A percentile compares a stretch with the other conserved stretches of the same genome.
Conservation (phyloP, 2,888 invertebrate genomes). For the Helicoverpa assulta region DNA sequence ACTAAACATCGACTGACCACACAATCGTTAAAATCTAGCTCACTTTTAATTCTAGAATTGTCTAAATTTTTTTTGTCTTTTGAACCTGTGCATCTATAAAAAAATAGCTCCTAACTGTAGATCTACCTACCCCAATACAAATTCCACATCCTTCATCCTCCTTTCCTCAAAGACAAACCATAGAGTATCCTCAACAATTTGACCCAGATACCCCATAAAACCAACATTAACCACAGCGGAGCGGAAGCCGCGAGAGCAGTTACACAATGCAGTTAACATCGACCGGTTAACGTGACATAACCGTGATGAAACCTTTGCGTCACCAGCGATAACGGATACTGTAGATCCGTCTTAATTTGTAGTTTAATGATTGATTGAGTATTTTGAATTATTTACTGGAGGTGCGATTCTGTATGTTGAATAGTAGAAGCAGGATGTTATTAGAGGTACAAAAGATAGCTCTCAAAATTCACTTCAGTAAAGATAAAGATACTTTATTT, state of each 20-base stretch:
- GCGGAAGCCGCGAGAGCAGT: slow-evolving; percentile 55
- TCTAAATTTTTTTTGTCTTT: too few relatives aligned
- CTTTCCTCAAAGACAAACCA: neutral
- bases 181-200: neutral
- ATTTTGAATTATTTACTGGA: neutral
- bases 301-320: slow-evolving; percentile 63
- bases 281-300: slow-evolving; percentile 62
- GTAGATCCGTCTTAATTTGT: slow-evolving; percentile 27
- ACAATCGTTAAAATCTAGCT: too few relatives aligned
- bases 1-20: too few relatives aligned
- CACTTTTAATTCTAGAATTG: too few relatives aligned
- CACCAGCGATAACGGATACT: slow-evolving; percentile 32
- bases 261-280: slow-evolving; percentile 52
- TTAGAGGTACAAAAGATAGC: too few relatives aligned
- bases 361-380: neutral
- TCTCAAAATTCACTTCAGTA: slow-evolving; percentile 14
- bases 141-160: too few relatives aligned
- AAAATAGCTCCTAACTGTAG: too few relatives aligned
- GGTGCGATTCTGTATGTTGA: too few relatives aligned
- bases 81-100: too few relatives aligned
- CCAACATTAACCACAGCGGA: slow-evolving; percentile 15
- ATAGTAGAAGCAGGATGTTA: too few relatives aligned
- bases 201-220: slow-evolving; percentile 26
- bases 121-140: too few relatives aligned
- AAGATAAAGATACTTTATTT: too few relatives aligned